Evolutionary conservation across 2,797 vertebrate genomes (phyloP), one percentile per base, ranked within the genome.

Genomic region (Sitta carolinensis): DNA sequence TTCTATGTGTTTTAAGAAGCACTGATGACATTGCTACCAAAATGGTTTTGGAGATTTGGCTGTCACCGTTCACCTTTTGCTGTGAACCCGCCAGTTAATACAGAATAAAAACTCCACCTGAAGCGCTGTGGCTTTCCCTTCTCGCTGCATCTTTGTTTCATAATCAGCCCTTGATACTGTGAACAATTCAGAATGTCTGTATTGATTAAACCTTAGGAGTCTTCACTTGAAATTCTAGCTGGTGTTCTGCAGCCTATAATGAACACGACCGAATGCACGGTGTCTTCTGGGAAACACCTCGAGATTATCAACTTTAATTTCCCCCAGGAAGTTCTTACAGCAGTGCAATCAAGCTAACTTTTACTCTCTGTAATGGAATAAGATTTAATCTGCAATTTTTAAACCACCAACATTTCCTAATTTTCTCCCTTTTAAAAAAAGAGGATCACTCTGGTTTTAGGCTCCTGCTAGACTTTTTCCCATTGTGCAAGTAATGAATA

Each of bases 301-400:
- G 89, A 95, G 96, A 97, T 97, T 95, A 96, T 97, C 95, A 94
- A 95, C 36, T 94, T 92, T 97, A 95, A 97, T 97, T 97, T 97
- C 96, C 96, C 96, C 48, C 3, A 93, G 96, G 96, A 97, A 95
- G 72, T 92, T 95, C 88, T 95, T 94, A 93, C 66, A 93, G 93
- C 92, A 91, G 69, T 91, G 90, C 93, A 95, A 91, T 94, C 96
- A 96, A 94, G 84, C 75, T 87, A 85, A 95, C 89, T 97, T 96
- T 94, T 95, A 61, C 93, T 93, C 64, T 63, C 87, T 95, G 85
- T 95, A 91, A 96, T 95, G 75, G 91, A 90, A 95, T 88, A 91
- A 96, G 84, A 96, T 96, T 96, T 96, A 96, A 95, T 95, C 84
- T 92, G 82, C 90, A 81, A 25, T 89, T 93, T 95, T 95, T 77